These are phyloP conservation scores for Cryptocheilus praepositus DNA, from an alignment of 2,888 invertebrate genomes.

Conservation along the genomic window DNA sequence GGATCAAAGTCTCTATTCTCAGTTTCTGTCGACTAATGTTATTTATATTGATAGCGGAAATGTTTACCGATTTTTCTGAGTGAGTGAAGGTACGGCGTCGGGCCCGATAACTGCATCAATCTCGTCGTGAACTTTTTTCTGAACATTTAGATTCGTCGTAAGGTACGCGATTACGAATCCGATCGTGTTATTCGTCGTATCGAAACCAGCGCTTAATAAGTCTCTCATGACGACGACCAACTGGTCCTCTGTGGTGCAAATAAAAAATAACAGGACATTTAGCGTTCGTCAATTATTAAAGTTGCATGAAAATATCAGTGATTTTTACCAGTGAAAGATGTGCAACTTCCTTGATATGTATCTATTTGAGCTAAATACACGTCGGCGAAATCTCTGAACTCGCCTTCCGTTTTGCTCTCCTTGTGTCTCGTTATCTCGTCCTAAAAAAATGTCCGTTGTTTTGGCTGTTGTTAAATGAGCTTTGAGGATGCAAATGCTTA, in stretches of 20 bases:
- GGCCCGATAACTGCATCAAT: constrained; percentile 85
- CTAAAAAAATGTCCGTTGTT: constrained; percentile 33
- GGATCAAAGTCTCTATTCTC: not conserved
- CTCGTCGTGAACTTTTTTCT: constrained; percentile 85
- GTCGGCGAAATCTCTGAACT: constrained; percentile 64
- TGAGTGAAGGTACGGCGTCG: constrained; percentile 81
- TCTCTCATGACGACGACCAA: constrained; percentile 87
- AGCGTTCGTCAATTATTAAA: not conserved
- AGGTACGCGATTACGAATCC: constrained; percentile 87
- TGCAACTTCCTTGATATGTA: constrained; percentile 44
- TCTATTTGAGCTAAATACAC: constrained; percentile 65
- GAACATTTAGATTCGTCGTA: constrained; percentile 83
- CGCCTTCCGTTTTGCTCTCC: constrained; percentile 45
- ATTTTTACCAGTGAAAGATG: constrained; percentile 63
- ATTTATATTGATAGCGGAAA: not conserved
- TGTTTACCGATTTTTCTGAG: constrained; percentile 81
- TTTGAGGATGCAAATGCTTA: constrained; percentile 12
- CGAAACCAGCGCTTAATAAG: constrained; percentile 90
- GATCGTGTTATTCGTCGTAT: constrained; percentile 88
- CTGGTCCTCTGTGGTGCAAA: constrained; percentile 79
- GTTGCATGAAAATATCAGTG: constrained; percentile 3
- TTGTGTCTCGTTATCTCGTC: constrained; percentile 61
- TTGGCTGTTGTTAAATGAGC: not conserved
- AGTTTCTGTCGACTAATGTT: not conserved
- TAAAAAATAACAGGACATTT: not conserved